These are phyloP conservation scores for Dunckerocampus dactyliophorus DNA, from an alignment of 2,113 vertebrate genomes.

Conservation along the genomic window DNA sequence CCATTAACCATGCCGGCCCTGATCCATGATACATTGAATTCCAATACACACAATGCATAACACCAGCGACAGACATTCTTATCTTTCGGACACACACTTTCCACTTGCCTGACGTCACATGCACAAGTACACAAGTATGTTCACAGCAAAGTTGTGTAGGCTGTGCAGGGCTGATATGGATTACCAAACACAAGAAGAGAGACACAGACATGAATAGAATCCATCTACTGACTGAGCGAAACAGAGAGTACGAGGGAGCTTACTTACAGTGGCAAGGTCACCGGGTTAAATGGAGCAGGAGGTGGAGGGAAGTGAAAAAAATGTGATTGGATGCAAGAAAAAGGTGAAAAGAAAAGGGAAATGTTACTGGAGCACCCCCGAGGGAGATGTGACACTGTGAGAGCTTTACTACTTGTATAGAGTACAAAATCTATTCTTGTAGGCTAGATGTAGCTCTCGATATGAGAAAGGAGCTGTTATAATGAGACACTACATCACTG, in stretches of 20 bases:
- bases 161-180: not conserved
- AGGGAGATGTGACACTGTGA: slow-evolving; percentile 29
- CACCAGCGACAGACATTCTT: slow-evolving; percentile 23
- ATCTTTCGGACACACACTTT: slow-evolving; percentile 27
- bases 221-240: slow-evolving; percentile 29
- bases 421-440: slow-evolving; percentile 2
- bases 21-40: slow-evolving; percentile 48
- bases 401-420: slow-evolving; percentile 31
- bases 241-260: slow-evolving; percentile 43
- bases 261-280: slow-evolving; percentile 69
- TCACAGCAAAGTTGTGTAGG: slow-evolving; percentile 7
- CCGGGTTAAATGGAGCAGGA: slow-evolving; percentile 57
- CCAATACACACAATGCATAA: slow-evolving; percentile 45
- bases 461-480: not conserved
- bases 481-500: too few species aligned
- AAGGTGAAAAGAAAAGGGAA: slow-evolving; percentile 58
- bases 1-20: slow-evolving; percentile 48
- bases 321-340: slow-evolving; percentile 61
- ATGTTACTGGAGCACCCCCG: slow-evolving; percentile 48
- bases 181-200: slow-evolving; percentile 18
- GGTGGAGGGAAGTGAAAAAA: slow-evolving; percentile 59
- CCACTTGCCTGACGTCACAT: not conserved
- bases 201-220: slow-evolving; percentile 14
- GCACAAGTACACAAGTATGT: slow-evolving; percentile 16
- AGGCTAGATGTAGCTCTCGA: not conserved